Base-by-base conservation (phyloP, 2,888 invertebrate species). In the Azorinus chamasolen region DNA sequence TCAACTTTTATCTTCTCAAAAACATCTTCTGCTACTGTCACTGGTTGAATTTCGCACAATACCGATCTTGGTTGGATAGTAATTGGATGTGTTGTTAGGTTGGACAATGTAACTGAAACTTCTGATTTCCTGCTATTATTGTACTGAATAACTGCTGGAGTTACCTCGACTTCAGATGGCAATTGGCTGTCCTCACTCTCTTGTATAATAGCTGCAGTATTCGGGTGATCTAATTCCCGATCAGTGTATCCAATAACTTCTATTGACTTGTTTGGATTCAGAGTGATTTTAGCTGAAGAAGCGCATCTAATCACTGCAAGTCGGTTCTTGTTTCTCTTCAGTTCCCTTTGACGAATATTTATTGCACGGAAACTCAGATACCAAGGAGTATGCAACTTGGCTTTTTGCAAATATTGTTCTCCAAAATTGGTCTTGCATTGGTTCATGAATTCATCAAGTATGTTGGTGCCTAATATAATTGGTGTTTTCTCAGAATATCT, bases 391-490 rank as follows among this genome's bases (percentile, higher is more conserved):
- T 61, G 39, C 24, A 74, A 16, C 0, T 55, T 45, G 3, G 74
- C 74, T 22, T 12, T 43, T 32, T 81, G 74, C 37, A 81, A 32
- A 61, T 51, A 81, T 43, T 55, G 46, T 39, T 68, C 63, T 25
- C 78, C 78, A 62, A 63, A 61, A n/a, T 53, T 53, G 1, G 25
- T 20, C 37, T 64, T 68, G 37, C 65, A 61, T 25, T 50, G 50
- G 0, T 37, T 25, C 45, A 78, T 46, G 5, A 75, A 20, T 37
- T 59, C 61, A 1, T 65, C 12, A 1, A 82, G 27, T 6, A 76
- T 45, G 43, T 82, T 82, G 4, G 78, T 79, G 20, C 78, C 82
- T 24, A 79, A 25, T 12, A 79, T 54, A 0, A 78, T 25, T n/a
- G 69, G 78, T 20, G 72, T 69, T 8, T 51, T 68, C 1, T 10